Evolutionary conservation across 2,113 vertebrate species (phyloP), one percentile per base, ranked within the genome.

Genomic region (Bettongia penicillata): DNA sequence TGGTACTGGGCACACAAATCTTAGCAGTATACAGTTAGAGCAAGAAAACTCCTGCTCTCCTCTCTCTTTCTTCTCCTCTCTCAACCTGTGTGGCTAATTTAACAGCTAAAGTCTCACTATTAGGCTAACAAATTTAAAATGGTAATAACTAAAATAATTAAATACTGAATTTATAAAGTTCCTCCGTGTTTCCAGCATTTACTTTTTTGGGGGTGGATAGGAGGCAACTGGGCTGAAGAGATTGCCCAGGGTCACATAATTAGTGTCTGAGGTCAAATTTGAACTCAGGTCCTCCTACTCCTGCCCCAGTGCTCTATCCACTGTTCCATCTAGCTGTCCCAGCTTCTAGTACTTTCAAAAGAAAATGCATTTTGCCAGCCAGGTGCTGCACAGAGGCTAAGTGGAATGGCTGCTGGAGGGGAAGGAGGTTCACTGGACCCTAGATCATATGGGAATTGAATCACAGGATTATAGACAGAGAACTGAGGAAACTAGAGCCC

Each of bases 41-140:
- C 53, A 93, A 95, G 61, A 53, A 93, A 93, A 94, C 96, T 94
- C 84, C 43, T 93, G 92, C 90, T 57, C 37, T 90, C 53, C 93
- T 8, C 55, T 4, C 0, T 57, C 47, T 68, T 51, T 93, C 55
- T 8, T 3, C 0, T 26, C 47, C 57, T 25, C 48, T 26, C 28
- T 22, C 23, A 91, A 55, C 8, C 55, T 28, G 51, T 28, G 51
- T 92, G 23, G 49, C 49, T 57, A 96, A 51, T 53, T 96, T 55
- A 91, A 47, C 92, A 94, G 89, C n/a, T 90, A 96, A 93, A 95
- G 61, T 4, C 77, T 93, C 68, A 47, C 55, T 95, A 43, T 91
- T 92, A 94, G 55, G 92, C 91, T 95, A 96, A 95, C 91, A 61
- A 94, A 77, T 7, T 68, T 48, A 90, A 57, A 95, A 96, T 23